phyloP scores from a whole-genome alignment of 2,113 vertebrate genomes.

The Pandion haliaetus region DNA sequence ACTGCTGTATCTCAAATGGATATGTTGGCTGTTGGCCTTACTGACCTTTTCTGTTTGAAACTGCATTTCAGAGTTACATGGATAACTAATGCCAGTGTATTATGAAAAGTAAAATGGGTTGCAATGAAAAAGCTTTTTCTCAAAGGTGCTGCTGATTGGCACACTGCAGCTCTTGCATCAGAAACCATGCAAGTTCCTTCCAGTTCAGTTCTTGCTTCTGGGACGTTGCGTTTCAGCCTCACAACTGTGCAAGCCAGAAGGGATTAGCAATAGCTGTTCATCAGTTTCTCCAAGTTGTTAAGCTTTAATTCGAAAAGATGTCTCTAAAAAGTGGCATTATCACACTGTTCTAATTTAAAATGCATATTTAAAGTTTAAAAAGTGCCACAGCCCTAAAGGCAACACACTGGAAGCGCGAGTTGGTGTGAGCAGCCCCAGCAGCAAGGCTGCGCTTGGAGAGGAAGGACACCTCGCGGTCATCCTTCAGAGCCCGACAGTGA shows the following conservation, averaged over 20 bases:
- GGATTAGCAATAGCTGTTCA: neutral
- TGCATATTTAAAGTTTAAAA: neutral
- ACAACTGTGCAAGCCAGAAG: neutral
- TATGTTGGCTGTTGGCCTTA: neutral
- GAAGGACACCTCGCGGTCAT: neutral
- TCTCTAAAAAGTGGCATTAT: neutral
- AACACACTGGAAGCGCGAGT: neutral
- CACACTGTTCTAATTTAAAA: neutral
- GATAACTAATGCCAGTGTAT: neutral
- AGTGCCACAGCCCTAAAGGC: neutral
- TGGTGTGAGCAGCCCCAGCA: neutral
- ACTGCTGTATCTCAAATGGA: neutral
- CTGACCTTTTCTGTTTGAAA: neutral
- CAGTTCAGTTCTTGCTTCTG: neutral
- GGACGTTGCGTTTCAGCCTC: neutral
- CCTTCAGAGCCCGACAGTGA: rapidly evolving
- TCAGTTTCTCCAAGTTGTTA: neutral
- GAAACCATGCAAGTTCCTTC: neutral
- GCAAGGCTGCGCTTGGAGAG: neutral
- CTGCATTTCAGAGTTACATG: neutral
- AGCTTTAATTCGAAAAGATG: neutral
- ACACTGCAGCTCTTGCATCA: neutral
- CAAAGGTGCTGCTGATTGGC: neutral
- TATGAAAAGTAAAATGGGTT: neutral
- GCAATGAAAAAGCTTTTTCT: neutral